Evolutionary conservation across 1,140 invertebrate genomes (phyloP), one percentile per base, ranked within the genome.

Genomic region (Procambarus clarkii): DNA sequence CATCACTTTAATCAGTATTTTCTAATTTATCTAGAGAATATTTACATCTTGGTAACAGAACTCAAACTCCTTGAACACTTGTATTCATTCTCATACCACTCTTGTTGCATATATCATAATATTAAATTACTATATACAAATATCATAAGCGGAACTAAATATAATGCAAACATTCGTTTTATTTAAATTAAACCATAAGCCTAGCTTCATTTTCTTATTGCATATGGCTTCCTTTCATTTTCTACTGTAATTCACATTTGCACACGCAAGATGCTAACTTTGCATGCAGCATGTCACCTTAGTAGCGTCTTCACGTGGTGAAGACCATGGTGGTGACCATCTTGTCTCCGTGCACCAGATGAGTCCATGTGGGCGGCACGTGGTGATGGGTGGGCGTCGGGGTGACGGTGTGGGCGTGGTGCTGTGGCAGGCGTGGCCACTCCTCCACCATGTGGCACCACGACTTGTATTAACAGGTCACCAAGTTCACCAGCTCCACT

Each of bases 331-430:
- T 34, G 34, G 34, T 24, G 21, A 44, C 9, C n/a, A 8, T 76
- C 0, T 9, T 44, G 50, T 5, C 44, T 34, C 48, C 13, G 15
- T n/a, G 11, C 21, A 44, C 21, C 58, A 83, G 81, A 54, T 69
- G 24, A 83, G 81, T 46, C 81, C 54, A 9, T 69, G 81, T 45
- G 81, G 81, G 11, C 13, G 60, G 15, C 34, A 83, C 9, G 15
- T 86, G 84, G 84, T 86, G 84, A 5, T 86, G 69, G 84, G 64
- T 58, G 84, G 84, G 46, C 69, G 4, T 46, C 21, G 5, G 2
- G 74, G 8, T 9, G 84, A 64, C 24, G 69, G 69, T 11, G 71
- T 24, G 69, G 69, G 84, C 74, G 69, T 86, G 45, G 18, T 77
- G n/a, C 24, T 74, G 48, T 76, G 84, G 84, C 13, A 45, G 45